Evolutionary conservation across 2,888 invertebrate genomes (phyloP), one percentile per base, ranked within the genome.

Genomic region (Microdon myrmicae): DNA sequence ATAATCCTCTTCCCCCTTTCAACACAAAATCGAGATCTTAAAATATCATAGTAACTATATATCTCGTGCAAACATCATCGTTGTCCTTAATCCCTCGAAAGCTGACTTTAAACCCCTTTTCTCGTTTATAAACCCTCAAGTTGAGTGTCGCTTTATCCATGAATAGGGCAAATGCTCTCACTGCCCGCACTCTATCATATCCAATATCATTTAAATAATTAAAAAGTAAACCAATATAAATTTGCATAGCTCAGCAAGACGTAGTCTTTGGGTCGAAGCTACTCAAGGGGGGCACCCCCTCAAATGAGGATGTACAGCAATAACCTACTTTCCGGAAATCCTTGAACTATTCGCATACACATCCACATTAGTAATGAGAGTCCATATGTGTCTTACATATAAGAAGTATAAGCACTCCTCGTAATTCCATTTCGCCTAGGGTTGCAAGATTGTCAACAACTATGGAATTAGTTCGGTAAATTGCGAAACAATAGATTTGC

Each of bases 261-360:
- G 17, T 41, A 17, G 23, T n/a, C 9, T 8, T 38, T 29, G 17
- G 31, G 31, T 17, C 37, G 31, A 49, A 37, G 29, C 43, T 44
- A 35, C 43, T 22, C 20, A 8, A 14, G 13, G 32, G 7, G 29
- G 28, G 39, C 29, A 23, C 28, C 16, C 39, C 7, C n/a, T n/a
- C n/a, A n/a, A n/a, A n/a, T n/a, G n/a, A 20, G 23, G 12, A 22
- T 37, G 8, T 13, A 12, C 16, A 20, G 20, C 20, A 49, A 44
- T 39, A 37, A 53, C 58, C 58, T 38, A 53, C 53, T 45, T 59
- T 58, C 19, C 17, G 9, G 17, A 25, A 20, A 45, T 53, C 58
- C 58, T 59, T 59, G 53, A 59, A 59, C 58, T 49, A 13, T 49
- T 34, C 35, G 35, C 28, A 29, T 35, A 51, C 38, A 32, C 17